Conservation (phyloP, 2,797 vertebrate genomes). For the Falco naumanni region DNA sequence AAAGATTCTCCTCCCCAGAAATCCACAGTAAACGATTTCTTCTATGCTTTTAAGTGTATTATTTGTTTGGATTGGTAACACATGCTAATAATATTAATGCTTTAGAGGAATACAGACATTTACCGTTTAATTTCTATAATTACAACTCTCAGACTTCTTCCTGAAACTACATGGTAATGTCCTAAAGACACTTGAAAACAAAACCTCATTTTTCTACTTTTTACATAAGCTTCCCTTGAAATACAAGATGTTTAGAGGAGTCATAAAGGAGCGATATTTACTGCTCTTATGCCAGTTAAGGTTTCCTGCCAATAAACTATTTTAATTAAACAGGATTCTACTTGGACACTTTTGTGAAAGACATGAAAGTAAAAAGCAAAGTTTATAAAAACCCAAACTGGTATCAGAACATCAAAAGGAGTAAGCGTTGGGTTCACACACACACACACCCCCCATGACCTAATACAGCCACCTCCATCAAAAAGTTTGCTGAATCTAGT, state of each 20-base stretch:
- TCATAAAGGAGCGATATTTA: not conserved
- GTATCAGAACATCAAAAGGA: not conserved
- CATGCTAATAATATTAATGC: not conserved
- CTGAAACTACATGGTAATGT: not conserved
- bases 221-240: not conserved
- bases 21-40: not conserved
- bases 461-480: not conserved
- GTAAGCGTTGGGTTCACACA: rapidly evolving
- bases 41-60: not conserved
- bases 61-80: not conserved
- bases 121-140: not conserved
- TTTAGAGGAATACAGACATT: not conserved
- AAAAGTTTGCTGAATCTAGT: not conserved
- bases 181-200: not conserved
- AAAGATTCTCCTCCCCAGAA: not conserved
- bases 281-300: not conserved
- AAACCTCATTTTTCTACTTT: not conserved
- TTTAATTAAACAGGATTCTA: not conserved
- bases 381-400: not conserved
- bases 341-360: not conserved
- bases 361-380: not conserved
- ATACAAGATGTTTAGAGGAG: not conserved
- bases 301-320: not conserved
- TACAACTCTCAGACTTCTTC: not conserved
- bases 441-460: too few species aligned